These are phyloP conservation scores for Ecliptopera silaceata DNA, from an alignment of 2,888 invertebrate genomes.

Conservation along the genomic window DNA sequence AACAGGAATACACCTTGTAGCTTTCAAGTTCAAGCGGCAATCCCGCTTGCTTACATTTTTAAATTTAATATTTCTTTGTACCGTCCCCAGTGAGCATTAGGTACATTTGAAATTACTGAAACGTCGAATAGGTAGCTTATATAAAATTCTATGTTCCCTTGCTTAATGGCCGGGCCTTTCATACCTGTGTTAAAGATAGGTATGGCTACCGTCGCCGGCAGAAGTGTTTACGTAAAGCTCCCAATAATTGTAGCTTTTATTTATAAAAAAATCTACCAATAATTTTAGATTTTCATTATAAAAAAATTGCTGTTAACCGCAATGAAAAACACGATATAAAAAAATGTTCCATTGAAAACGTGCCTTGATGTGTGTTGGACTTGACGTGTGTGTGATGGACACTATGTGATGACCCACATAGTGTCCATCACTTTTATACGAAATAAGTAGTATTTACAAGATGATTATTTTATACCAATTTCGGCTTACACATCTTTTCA, in stretches of 20 bases:
- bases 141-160: slow-evolving; percentile 51
- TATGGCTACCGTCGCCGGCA: slow-evolving; percentile 8
- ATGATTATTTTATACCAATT: too few relatives aligned
- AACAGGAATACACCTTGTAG: background rate
- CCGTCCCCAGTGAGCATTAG: slow-evolving; percentile 54
- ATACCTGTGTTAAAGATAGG: slow-evolving; percentile 22
- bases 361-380: too few relatives aligned
- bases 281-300: too few relatives aligned
- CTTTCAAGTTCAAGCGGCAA: slow-evolving; percentile 43
- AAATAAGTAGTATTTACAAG: too few relatives aligned
- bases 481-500: too few relatives aligned
- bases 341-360: too few relatives aligned
- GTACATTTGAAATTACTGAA: slow-evolving; percentile 60
- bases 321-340: too few relatives aligned
- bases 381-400: too few relatives aligned
- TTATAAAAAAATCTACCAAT: too few relatives aligned
- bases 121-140: slow-evolving; percentile 45
- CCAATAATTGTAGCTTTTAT: background rate
- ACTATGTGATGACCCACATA: too few relatives aligned
- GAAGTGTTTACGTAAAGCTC: background rate
- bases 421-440: too few relatives aligned
- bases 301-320: too few relatives aligned
- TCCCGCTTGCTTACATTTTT: slow-evolving; percentile 67
- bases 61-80: slow-evolving; percentile 75
- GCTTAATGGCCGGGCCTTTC: slow-evolving; percentile 41